Evolutionary conservation across 1,140 invertebrate species (phyloP).

Genomic region (Aphelinus atriplicis): DNA sequence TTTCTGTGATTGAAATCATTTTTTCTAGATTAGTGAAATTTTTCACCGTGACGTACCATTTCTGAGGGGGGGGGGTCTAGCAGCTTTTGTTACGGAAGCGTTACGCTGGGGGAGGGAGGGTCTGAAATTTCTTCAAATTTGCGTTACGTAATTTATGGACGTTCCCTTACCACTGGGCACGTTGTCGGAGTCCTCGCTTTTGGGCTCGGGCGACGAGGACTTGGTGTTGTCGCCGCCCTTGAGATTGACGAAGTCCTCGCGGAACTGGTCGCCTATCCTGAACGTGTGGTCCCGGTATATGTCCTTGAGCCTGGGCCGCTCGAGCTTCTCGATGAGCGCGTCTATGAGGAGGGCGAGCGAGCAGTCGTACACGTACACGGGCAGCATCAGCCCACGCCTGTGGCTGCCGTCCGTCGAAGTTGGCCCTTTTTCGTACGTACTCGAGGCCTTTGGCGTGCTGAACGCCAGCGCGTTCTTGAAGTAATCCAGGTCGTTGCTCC

Average conservation of each 20-base stretch:
- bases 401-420: background rate
- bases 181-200: constrained; percentile 65
- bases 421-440: constrained; percentile 9
- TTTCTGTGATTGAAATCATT: too few relatives aligned
- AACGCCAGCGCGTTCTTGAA: constrained; percentile 28
- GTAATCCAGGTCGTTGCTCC: constrained; percentile 24
- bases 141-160: too few relatives aligned
- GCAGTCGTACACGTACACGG: constrained; percentile 79
- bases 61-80: too few relatives aligned
- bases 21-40: too few relatives aligned
- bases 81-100: too few relatives aligned
- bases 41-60: too few relatives aligned
- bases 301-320: constrained; percentile 61
- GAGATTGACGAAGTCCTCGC: constrained; percentile 60
- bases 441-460: constrained; percentile 23
- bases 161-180: constrained; percentile 55
- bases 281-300: constrained; percentile 68
- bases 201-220: constrained; percentile 60
- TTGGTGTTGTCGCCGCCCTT: constrained; percentile 59
- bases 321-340: constrained; percentile 67
- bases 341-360: constrained; percentile 70
- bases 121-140: too few relatives aligned
- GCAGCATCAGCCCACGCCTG: constrained; percentile 63
- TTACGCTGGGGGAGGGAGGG: too few relatives aligned
- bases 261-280: constrained; percentile 55